Conservation (phyloP, 2,888 invertebrate genomes). For the Phortica okadai region DNA sequence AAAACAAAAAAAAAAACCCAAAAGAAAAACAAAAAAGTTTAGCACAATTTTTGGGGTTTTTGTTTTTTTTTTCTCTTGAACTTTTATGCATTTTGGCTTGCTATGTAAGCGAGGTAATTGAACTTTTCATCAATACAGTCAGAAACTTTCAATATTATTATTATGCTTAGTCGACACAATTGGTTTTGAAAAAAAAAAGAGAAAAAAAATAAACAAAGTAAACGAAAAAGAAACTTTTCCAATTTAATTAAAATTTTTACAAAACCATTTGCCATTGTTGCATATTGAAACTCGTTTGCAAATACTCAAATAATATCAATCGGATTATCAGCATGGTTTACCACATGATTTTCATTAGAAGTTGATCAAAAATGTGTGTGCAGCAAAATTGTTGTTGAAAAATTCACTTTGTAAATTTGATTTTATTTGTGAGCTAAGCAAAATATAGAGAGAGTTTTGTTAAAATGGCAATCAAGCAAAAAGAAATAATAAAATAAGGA, state of each 20-base stretch:
- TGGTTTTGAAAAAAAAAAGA: background rate
- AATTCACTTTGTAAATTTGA: background rate
- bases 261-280: background rate
- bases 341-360: constrained; percentile 19
- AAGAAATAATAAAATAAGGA: too few relatives aligned
- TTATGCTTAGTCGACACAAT: constrained; percentile 36
- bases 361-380: background rate
- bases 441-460: too few relatives aligned
- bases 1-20: constrained; percentile 18
- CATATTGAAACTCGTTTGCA: background rate
- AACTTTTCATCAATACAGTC: constrained; percentile 32
- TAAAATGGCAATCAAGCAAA: too few relatives aligned
- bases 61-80: background rate
- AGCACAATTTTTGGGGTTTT: background rate
- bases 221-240: constrained; percentile 57
- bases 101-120: constrained; percentile 39
- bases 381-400: background rate
- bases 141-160: constrained; percentile 20
- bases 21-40: constrained; percentile 1
- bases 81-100: background rate
- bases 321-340: background rate
- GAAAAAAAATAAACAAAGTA: background rate
- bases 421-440: too few relatives aligned
- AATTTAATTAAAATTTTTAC: constrained; percentile 63
- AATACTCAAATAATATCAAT: background rate